These are phyloP conservation scores for Cebidichthys violaceus DNA, from an alignment of 2,113 vertebrate species.

Conservation along the genomic window DNA sequence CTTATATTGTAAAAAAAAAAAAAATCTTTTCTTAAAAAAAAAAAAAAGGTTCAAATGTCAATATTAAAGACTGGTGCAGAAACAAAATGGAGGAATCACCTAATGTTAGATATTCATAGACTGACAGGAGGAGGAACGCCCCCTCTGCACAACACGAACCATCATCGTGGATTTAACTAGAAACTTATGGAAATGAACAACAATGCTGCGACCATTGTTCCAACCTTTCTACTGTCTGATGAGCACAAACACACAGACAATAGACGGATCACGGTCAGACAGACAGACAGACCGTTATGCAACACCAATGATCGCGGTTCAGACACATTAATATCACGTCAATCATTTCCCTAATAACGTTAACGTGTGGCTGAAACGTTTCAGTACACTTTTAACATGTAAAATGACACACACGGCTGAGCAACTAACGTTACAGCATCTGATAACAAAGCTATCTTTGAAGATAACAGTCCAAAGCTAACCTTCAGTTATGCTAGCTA, in stretches of 20 bases:
- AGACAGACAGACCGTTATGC: slow-evolving; percentile 19
- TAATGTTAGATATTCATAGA: not conserved
- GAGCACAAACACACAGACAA: fast-evolving
- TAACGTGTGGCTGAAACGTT: not conserved
- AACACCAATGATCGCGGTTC: not conserved
- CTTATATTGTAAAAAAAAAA: no score
- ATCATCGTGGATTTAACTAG: not conserved
- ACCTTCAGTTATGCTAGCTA: not conserved
- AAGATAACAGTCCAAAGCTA: slow-evolving; percentile 20
- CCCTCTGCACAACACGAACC: not conserved
- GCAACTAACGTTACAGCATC: not conserved
- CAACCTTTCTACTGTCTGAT: fast-evolving
- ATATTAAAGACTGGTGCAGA: not conserved
- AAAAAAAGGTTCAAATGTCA: not conserved
- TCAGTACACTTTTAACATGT: not conserved
- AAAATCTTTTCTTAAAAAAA: not conserved
- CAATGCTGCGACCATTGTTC: not conserved
- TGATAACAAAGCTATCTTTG: not conserved
- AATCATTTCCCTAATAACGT: fast-evolving
- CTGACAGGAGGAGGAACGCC: slow-evolving; percentile 20
- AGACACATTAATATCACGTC: not conserved
- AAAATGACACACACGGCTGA: no score
- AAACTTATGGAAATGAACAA: slow-evolving; percentile 11
- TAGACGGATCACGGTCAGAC: not conserved
- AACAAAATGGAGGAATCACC: slow-evolving; percentile 13